Evolutionary conservation across 2,888 invertebrate genomes (phyloP).

Genomic region (Hypena proboscidalis): DNA sequence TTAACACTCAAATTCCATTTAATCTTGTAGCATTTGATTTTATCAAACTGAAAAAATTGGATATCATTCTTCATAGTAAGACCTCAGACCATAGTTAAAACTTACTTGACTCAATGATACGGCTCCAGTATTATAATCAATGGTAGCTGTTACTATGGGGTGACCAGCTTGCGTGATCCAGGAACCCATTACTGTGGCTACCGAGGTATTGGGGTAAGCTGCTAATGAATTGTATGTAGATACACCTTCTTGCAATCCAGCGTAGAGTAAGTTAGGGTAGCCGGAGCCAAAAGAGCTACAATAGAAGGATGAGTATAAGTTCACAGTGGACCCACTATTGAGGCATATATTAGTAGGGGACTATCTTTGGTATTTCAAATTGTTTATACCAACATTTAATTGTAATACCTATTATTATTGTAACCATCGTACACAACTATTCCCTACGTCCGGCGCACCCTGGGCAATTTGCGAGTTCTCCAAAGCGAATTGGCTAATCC

Average conservation of each 20-base stretch:
- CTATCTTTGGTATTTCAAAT: too few relatives aligned
- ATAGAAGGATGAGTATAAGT: too few relatives aligned
- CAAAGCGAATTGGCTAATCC: too few relatives aligned
- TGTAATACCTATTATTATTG: too few relatives aligned
- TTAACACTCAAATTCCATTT: too few relatives aligned
- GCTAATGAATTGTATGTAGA: slow-evolving; percentile 50
- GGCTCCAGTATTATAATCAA: slow-evolving; percentile 60
- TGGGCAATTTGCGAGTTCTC: too few relatives aligned
- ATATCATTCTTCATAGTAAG: neutral
- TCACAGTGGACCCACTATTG: too few relatives aligned
- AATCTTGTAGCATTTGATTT: too few relatives aligned
- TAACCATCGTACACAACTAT: too few relatives aligned
- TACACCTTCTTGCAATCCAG: slow-evolving; percentile 68
- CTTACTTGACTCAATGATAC: slow-evolving; percentile 68
- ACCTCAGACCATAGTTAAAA: neutral
- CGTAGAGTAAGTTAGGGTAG: slow-evolving; percentile 78
- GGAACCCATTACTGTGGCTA: slow-evolving; percentile 66
- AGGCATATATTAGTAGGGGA: too few relatives aligned
- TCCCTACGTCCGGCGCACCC: too few relatives aligned
- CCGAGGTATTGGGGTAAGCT: slow-evolving; percentile 52
- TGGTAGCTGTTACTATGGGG: slow-evolving; percentile 65
- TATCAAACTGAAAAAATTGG: neutral
- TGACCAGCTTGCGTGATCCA: slow-evolving; percentile 75
- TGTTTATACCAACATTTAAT: too few relatives aligned
- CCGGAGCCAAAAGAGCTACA: slow-evolving; percentile 72